A percentile compares a stretch with the other conserved stretches of the same genome.
Evolutionary conservation across 2,888 invertebrate species (phyloP).

Genomic region (Agonopterix subpropinquella): DNA sequence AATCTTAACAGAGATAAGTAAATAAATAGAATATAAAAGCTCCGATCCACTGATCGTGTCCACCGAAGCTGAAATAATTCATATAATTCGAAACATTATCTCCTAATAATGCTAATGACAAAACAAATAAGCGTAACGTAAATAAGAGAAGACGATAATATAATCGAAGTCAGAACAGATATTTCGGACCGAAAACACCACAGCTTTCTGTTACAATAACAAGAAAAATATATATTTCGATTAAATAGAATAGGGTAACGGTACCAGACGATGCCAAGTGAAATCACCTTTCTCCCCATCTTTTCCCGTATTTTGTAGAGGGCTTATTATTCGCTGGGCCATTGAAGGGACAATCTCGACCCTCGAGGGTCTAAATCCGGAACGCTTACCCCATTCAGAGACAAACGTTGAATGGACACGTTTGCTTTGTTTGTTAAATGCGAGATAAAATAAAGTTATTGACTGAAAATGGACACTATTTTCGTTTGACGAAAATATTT

Average conservation of each 20-base stretch:
- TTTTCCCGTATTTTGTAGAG: constrained; percentile 4
- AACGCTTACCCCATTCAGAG: constrained; percentile 6
- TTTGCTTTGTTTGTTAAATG: constrained; percentile 9
- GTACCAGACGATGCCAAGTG: constrained; percentile 3
- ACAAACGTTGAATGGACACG: constrained; percentile 6
- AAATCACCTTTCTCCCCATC: constrained; percentile 4
- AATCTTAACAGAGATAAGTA: too few relatives aligned
- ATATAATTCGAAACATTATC: too few relatives aligned
- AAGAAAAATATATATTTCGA: not conserved
- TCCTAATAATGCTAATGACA: too few relatives aligned
- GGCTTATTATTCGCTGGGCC: constrained; percentile 9
- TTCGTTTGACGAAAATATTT: not conserved
- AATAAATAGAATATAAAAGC: too few relatives aligned
- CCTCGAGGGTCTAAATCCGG: constrained; percentile 5
- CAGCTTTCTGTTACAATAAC: not conserved
- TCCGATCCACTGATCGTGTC: too few relatives aligned
- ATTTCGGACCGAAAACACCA: not conserved
- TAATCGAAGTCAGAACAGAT: not conserved
- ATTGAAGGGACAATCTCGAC: constrained; percentile 11
- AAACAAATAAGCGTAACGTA: too few relatives aligned
- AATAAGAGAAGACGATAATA: too few relatives aligned
- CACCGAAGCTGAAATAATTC: too few relatives aligned
- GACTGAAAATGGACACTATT: not conserved
- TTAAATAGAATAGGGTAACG: constrained; percentile 3
- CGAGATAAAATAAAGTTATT: constrained; percentile 7